Conservation (phyloP, 2,797 vertebrate species). For the Selene dorsalis region DNA sequence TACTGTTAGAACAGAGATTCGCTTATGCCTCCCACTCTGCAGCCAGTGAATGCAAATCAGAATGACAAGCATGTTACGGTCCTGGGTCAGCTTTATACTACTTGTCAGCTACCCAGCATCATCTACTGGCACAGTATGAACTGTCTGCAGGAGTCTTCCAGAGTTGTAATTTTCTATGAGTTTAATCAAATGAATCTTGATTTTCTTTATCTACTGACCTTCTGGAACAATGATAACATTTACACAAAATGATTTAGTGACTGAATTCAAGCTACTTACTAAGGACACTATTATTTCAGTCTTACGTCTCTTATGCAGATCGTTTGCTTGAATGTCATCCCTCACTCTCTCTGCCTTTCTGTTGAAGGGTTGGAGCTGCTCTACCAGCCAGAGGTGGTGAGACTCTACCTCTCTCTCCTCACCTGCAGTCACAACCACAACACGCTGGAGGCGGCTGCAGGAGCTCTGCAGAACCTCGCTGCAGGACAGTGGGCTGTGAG, state of each 20-base stretch:
- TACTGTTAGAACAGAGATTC: conserved; percentile 61
- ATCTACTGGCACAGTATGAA: conserved; percentile 40
- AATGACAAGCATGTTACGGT: conserved; percentile 69
- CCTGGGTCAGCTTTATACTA: conserved; percentile 66
- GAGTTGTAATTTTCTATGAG: conserved; percentile 22
- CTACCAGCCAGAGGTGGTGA: conserved; percentile 97
- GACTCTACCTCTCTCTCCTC: conserved; percentile 96
- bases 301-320: background rate
- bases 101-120: conserved; percentile 61
- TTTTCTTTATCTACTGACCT: conserved; percentile 7
- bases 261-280: background rate
- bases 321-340: background rate
- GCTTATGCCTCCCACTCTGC: conserved; percentile 68
- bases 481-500: conserved; percentile 98
- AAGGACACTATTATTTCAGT: background rate
- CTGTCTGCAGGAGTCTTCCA: conserved; percentile 40
- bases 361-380: conserved; percentile 92
- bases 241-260: background rate
- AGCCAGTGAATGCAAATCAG: conserved; percentile 76
- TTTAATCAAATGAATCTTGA: conserved; percentile 36
- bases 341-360: conserved; percentile 34
- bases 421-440: conserved; percentile 98
- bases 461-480: conserved; percentile 97
- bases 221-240: background rate
- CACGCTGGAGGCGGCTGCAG: conserved; percentile 96